phyloP scores from a whole-genome alignment of 2,113 vertebrate genomes.

The Agelaius tricolor region DNA sequence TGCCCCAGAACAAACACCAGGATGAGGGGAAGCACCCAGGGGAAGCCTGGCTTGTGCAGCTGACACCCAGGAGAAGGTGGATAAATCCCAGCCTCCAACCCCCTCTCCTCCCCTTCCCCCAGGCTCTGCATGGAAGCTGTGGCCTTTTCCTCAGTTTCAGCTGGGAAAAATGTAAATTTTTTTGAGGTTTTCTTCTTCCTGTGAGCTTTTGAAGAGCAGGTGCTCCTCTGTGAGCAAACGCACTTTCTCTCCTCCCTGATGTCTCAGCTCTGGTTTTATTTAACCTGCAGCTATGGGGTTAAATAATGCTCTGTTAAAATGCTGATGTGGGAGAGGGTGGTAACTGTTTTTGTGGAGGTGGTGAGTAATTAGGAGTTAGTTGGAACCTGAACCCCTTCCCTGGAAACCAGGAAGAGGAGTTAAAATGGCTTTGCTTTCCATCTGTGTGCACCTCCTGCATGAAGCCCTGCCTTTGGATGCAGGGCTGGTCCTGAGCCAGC shows the following conservation, averaged over 20 bases:
- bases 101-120: not conserved
- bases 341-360: not conserved
- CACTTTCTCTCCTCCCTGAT: not conserved
- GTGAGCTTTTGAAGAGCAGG: not conserved
- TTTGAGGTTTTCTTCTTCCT: not conserved
- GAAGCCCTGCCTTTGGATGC: not conserved
- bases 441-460: not conserved
- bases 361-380: not conserved
- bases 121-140: not conserved
- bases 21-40: not conserved
- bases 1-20: not conserved
- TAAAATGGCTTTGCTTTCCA: constrained; percentile 1
- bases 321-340: not conserved
- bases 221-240: not conserved
- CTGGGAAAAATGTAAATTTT: not conserved
- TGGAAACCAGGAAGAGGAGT: not conserved
- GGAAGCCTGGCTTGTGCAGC: not conserved
- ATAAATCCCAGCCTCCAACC: not conserved
- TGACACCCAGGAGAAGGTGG: not conserved
- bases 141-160: not conserved
- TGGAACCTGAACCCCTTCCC: not conserved
- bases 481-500: not conserved
- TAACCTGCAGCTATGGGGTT: not conserved
- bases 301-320: not conserved
- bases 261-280: not conserved